Conservation (phyloP, 2,113 vertebrate species). For the Coregonus clupeaformis region DNA sequence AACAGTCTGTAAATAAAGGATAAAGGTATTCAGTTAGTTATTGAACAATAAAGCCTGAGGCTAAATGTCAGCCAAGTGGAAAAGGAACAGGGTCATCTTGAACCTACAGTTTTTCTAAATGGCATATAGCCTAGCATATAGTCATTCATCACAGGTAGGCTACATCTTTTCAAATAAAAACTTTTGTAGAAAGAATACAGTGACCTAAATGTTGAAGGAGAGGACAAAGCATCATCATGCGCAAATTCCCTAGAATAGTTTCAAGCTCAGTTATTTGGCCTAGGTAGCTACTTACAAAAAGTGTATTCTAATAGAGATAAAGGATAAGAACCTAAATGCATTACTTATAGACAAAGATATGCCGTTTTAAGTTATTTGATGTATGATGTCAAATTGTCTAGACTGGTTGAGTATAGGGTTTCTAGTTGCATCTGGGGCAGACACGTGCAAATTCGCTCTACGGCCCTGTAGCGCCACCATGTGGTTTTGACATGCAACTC, state of each 20-base stretch:
- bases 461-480: slow-evolving; percentile 58
- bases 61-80: slow-evolving; percentile 7
- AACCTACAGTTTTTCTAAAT: background rate
- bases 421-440: slow-evolving; percentile 6
- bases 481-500: slow-evolving; percentile 35
- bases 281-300: background rate
- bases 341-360: background rate
- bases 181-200: background rate
- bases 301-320: background rate
- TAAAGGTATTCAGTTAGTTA: background rate
- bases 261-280: background rate
- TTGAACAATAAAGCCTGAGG: background rate
- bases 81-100: slow-evolving; percentile 40
- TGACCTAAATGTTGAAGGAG: background rate
- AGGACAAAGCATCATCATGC: slow-evolving; percentile 1
- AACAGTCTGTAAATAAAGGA: background rate
- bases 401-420: slow-evolving; percentile 18
- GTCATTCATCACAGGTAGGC: too few species aligned
- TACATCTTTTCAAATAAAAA: too few species aligned
- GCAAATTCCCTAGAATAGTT: background rate
- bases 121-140: background rate
- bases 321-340: background rate
- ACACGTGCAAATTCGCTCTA: background rate
- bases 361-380: background rate
- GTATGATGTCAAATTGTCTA: slow-evolving; percentile 22